phyloP scores from a whole-genome alignment of 2,113 vertebrate genomes.

The Lepus europaeus region DNA sequence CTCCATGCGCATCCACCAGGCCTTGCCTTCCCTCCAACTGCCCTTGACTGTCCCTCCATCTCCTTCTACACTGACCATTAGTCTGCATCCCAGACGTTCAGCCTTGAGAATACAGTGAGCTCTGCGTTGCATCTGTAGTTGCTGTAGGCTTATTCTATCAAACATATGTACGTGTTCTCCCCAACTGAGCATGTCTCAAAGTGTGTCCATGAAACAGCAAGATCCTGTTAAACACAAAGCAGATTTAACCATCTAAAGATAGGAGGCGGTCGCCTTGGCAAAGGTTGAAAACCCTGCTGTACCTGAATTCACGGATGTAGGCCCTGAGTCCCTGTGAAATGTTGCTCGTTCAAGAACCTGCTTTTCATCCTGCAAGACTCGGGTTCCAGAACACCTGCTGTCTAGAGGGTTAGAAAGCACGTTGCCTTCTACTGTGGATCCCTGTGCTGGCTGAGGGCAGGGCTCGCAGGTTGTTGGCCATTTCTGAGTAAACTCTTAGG shows the following conservation, averaged over 20 bases:
- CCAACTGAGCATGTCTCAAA: background rate
- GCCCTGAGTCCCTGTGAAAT: background rate
- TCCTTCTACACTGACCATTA: background rate
- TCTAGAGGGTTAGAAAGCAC: background rate
- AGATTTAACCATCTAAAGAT: background rate
- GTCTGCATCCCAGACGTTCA: background rate
- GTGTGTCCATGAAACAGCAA: background rate
- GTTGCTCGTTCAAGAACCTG: background rate
- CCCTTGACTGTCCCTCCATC: background rate
- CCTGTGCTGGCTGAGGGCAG: background rate
- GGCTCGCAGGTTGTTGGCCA: background rate
- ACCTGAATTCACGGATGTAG: background rate
- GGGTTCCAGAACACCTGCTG: background rate
- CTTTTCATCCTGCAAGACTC: background rate
- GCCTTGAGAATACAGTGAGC: background rate
- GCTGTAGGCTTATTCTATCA: background rate
- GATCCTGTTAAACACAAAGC: background rate
- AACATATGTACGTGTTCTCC: background rate
- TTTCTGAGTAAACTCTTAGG: slow-evolving; percentile 43
- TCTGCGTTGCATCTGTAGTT: background rate
- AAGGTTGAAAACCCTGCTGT: background rate
- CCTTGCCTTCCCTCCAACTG: background rate
- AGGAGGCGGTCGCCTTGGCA: slow-evolving; percentile 8
- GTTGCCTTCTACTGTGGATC: background rate
- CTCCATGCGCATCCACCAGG: background rate